Evolutionary conservation across 2,113 vertebrate species (phyloP).

Genomic region (Typhlomys cinereus): DNA sequence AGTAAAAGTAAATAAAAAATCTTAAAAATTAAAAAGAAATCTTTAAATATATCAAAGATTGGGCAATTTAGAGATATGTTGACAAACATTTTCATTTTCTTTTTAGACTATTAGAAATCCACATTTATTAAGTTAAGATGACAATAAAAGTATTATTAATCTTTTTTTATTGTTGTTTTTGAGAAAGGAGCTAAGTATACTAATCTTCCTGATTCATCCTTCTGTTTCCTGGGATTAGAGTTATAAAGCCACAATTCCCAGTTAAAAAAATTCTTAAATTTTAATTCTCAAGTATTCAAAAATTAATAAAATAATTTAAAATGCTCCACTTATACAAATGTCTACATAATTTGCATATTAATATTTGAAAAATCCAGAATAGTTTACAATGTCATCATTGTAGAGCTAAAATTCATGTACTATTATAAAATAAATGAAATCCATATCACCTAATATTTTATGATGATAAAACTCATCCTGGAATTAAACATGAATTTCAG

Average conservation of each 20-base stretch:
- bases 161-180: not conserved
- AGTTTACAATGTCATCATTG: not conserved
- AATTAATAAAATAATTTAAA: not conserved
- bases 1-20: too few relatives aligned
- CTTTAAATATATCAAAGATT: not conserved
- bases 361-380: not conserved
- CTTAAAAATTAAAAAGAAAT: too few relatives aligned
- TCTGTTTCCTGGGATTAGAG: too few relatives aligned
- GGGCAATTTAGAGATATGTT: not conserved
- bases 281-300: too few relatives aligned
- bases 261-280: too few relatives aligned
- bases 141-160: not conserved
- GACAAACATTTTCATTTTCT: not conserved
- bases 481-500: too few relatives aligned
- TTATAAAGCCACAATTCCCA: too few relatives aligned
- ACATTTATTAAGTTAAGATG: not conserved
- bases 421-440: not conserved
- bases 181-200: too few relatives aligned
- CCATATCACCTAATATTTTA: not conserved
- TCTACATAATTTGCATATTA: not conserved
- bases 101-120: not conserved
- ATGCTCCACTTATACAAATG: not conserved
- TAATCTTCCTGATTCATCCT: too few relatives aligned
- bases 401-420: not conserved
- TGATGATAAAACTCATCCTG: too few relatives aligned